Evolutionary conservation across 1,140 invertebrate species (phyloP).

Genomic region (Zaprionus africanus): DNA sequence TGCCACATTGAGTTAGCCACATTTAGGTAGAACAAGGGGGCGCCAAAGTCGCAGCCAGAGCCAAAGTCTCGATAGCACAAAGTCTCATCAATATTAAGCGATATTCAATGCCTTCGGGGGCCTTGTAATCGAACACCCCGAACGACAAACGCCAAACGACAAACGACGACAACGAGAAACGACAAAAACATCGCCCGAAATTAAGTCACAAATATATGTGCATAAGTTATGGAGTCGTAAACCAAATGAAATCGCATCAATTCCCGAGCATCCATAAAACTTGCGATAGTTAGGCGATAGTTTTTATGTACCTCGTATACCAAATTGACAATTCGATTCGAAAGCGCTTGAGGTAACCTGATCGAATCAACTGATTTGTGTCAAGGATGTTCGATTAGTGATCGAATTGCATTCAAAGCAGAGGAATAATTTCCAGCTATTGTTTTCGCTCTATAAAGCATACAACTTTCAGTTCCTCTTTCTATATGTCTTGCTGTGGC

Average conservation of each 20-base stretch:
- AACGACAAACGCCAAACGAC: slow-evolving; percentile 17
- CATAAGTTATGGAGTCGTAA: slow-evolving; percentile 79
- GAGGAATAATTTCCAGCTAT: neutral
- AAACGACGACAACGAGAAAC: slow-evolving; percentile 4
- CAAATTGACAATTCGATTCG: neutral
- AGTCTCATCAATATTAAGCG: slow-evolving; percentile 77
- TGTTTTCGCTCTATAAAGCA: neutral
- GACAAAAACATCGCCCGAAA: slow-evolving; percentile 27
- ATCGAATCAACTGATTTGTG: neutral
- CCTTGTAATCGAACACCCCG: slow-evolving; percentile 66
- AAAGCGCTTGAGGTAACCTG: slow-evolving; percentile 15
- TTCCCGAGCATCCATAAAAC: neutral
- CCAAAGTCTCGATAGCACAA: slow-evolving; percentile 12
- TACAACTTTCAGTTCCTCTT: neutral
- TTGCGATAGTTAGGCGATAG: slow-evolving; percentile 2
- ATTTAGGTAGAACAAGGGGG: slow-evolving; percentile 16
- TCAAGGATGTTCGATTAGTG: neutral
- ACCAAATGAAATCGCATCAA: slow-evolving; percentile 65
- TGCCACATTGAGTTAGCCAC: slow-evolving; percentile 64
- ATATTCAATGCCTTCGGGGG: slow-evolving; percentile 61
- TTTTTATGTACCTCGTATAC: slow-evolving; percentile 11
- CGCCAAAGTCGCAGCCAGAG: slow-evolving; percentile 32
- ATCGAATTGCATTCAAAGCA: neutral
- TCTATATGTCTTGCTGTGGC: neutral
- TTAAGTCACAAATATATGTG: slow-evolving; percentile 76